Conservation (phyloP, 2,113 vertebrate genomes). For the Peromyscus maniculatus region DNA sequence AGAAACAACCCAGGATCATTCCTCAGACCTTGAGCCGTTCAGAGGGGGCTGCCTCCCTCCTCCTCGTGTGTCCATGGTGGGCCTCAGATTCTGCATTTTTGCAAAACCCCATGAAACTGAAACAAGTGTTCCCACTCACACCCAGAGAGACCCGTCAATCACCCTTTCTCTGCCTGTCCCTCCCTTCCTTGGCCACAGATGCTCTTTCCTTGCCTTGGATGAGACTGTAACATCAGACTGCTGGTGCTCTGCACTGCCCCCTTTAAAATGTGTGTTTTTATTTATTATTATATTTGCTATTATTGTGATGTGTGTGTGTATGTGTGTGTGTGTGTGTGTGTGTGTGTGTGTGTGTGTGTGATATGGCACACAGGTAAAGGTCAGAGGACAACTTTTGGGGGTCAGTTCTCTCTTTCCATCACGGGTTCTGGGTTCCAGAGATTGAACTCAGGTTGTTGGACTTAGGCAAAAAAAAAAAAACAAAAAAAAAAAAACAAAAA, state of each 20-base stretch:
- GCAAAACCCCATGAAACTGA: neutral
- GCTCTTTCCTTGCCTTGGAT: neutral
- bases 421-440: neutral
- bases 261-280: neutral
- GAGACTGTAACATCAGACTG: neutral
- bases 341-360: neutral
- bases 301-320: neutral
- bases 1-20: too few relatives aligned
- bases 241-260: neutral
- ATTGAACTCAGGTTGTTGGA: neutral
- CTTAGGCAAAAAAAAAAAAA: neutral
- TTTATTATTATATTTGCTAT: neutral
- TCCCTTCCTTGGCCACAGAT: neutral
- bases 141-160: neutral
- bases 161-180: neutral
- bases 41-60: neutral
- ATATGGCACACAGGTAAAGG: too few relatives aligned
- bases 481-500: too few relatives aligned
- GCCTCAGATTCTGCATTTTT: neutral
- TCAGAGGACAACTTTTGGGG: neutral
- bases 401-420: neutral
- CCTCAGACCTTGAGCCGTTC: neutral
- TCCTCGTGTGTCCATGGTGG: neutral
- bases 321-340: neutral
- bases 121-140: fast-evolving